phyloP scores from a whole-genome alignment of 2,113 vertebrate genomes.

The Plestiodon gilberti region DNA sequence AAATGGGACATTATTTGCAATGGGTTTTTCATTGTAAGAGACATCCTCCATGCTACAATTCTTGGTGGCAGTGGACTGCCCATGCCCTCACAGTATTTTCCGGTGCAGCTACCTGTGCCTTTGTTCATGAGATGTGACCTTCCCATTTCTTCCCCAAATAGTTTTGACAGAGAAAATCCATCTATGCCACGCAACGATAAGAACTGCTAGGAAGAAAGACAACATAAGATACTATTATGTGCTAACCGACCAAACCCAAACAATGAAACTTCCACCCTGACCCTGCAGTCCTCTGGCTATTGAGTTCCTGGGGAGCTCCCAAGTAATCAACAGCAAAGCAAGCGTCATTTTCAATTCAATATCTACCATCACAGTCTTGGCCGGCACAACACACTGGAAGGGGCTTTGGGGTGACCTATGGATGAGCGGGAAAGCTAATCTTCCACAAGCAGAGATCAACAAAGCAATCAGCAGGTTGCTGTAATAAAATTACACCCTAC shows the following conservation, averaged over 20 bases:
- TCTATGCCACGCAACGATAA: conserved; percentile 50
- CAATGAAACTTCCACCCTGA: background rate
- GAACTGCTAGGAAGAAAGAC: conserved; percentile 30
- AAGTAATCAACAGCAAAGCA: conserved; percentile 48
- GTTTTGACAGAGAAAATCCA: conserved; percentile 58
- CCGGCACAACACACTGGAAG: conserved; percentile 41
- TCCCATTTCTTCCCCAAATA: conserved; percentile 57
- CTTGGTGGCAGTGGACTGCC: no score
- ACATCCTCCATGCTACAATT: background rate
- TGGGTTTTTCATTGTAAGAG: background rate
- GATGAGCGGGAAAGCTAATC: conserved; percentile 57
- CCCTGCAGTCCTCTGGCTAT: conserved; percentile 25
- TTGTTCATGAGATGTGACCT: background rate
- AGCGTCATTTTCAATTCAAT: conserved; percentile 59
- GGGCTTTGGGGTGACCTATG: conserved; percentile 53
- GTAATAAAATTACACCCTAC: conserved; percentile 52
- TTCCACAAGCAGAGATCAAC: conserved; percentile 56
- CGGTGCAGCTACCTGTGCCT: background rate
- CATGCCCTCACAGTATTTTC: background rate
- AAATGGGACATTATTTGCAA: no score
- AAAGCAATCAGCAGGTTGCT: conserved; percentile 51
- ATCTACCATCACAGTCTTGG: conserved; percentile 53
- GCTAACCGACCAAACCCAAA: conserved; percentile 3
- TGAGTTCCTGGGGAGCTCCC: conserved; percentile 29
- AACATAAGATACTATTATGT: conserved; percentile 21